Evolutionary conservation across 2,113 vertebrate genomes (phyloP), one percentile per base, ranked within the genome.

Genomic region (Rhinolophus ferrumequinum): DNA sequence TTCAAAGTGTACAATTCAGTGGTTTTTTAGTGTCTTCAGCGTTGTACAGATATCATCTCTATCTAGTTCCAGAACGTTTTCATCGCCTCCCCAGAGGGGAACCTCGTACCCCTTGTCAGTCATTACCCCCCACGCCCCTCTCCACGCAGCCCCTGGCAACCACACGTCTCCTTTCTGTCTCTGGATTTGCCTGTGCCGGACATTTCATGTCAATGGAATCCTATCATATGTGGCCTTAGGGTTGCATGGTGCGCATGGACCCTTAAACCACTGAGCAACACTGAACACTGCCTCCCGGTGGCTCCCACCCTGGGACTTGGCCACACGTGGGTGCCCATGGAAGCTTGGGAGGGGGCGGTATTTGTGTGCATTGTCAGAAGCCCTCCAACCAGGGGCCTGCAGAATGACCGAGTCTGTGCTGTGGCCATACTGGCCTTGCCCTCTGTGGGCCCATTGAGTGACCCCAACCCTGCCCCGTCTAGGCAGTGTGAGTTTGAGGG

Each of bases 401-500:
- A 15, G 62, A 30, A 28, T 47, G 87, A 62, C 58, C 0, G 0
- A 21, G n/a, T 15, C 64, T 24, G 50, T 69, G 77, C 18, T 0
- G 22, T 64, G 75, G 83, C 73, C 95, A 60, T 26, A 0, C 58
- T 26, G 75, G 81, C 83, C 41, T 54, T 70, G 84, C 44, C 58
- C 64, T 79, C 84, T 5, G 4, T 9, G 14, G 76, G 66, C 77
- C 75, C 2, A 0, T 54, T 96, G 96, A 96, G 88, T 97, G 97
- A 97, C 67, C 64, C 89, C 21, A 28, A 89, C 47, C 41, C 44
- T 70, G 93, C 89, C 92, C 66, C 1, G 26, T 90, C 90, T 88
- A 94, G 94, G 85, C 72, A 91, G 85, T 75, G 75, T 84, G 84
- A 95, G 94, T 38, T 4, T 13, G 11, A 92, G 44, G 80, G 93